These are phyloP conservation scores for Physella acuta DNA, from an alignment of 1,140 invertebrate species.

Conservation along the genomic window DNA sequence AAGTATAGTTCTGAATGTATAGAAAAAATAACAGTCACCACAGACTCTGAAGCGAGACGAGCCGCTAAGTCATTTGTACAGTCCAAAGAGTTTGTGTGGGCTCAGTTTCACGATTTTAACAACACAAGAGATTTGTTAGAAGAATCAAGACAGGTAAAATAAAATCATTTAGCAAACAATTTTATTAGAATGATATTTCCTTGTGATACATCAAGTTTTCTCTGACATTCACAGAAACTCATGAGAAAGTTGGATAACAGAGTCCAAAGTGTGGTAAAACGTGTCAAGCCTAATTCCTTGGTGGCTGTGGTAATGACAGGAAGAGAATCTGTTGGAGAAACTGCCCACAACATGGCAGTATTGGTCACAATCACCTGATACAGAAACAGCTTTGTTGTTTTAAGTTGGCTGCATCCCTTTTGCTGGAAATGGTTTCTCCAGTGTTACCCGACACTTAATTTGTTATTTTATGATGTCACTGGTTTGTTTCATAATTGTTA, in stretches of 20 bases:
- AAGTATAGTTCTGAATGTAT: conserved; percentile 16
- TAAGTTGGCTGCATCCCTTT: background rate
- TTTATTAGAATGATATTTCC: background rate
- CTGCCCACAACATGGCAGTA: conserved; percentile 32
- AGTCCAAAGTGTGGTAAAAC: conserved; percentile 37
- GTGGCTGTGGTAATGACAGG: conserved; percentile 42
- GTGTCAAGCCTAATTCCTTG: conserved; percentile 30
- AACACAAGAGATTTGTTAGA: background rate
- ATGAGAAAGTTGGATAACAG: conserved; percentile 38
- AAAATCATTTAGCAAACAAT: background rate
- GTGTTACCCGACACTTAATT: background rate
- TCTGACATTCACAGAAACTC: conserved; percentile 35
- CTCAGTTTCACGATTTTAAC: conserved; percentile 22
- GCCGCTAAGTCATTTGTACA: conserved; percentile 14
- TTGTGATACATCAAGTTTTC: background rate
- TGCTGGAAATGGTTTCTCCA: background rate
- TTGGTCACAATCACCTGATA: conserved; percentile 43
- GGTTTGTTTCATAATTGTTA: too few relatives aligned
- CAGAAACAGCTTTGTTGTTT: background rate
- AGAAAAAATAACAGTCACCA: conserved; percentile 1
- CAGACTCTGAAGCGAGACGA: conserved; percentile 9
- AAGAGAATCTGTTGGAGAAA: conserved; percentile 19
- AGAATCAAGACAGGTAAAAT: background rate
- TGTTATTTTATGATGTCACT: too few relatives aligned
- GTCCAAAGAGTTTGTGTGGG: conserved; percentile 30